Conservation (phyloP, 1,140 invertebrate genomes). For the Bursaphelenchus mucronatus region DNA sequence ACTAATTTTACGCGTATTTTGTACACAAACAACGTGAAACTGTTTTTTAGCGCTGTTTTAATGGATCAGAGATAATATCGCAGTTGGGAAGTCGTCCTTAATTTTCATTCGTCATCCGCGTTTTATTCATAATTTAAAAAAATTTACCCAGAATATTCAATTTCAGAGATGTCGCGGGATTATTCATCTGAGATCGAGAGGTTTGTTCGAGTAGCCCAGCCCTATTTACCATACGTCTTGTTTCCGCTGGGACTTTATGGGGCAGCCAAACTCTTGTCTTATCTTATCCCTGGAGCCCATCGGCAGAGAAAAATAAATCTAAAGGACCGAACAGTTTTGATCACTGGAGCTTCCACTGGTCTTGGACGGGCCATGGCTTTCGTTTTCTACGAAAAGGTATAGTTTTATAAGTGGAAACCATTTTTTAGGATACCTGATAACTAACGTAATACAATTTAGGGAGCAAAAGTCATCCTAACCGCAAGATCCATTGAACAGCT, state of each 20-base stretch:
- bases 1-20: too few relatives aligned
- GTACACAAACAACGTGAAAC: too few relatives aligned
- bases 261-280: conserved; percentile 31
- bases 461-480: conserved; percentile 52
- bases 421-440: background rate
- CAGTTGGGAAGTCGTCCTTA: too few relatives aligned
- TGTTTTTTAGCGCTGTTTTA: too few relatives aligned
- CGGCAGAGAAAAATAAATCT: conserved; percentile 28
- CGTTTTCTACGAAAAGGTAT: conserved; percentile 34
- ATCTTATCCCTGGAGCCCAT: conserved; percentile 27
- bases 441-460: conserved; percentile 29
- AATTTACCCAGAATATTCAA: too few relatives aligned
- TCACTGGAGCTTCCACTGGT: conserved; percentile 37
- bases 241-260: conserved; percentile 35
- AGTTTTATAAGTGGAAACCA: conserved; percentile 5
- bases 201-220: conserved; percentile 6
- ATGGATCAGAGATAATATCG: too few relatives aligned
- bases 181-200: background rate
- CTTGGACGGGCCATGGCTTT: conserved; percentile 46
- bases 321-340: conserved; percentile 33
- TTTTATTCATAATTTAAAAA: too few relatives aligned
- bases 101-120: too few relatives aligned
- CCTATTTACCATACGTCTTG: conserved; percentile 29
- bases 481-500: conserved; percentile 56
- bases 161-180: background rate